Evolutionary conservation across 2,888 invertebrate genomes (phyloP), one percentile per base, ranked within the genome.

Genomic region (Harpalus rubripes): DNA sequence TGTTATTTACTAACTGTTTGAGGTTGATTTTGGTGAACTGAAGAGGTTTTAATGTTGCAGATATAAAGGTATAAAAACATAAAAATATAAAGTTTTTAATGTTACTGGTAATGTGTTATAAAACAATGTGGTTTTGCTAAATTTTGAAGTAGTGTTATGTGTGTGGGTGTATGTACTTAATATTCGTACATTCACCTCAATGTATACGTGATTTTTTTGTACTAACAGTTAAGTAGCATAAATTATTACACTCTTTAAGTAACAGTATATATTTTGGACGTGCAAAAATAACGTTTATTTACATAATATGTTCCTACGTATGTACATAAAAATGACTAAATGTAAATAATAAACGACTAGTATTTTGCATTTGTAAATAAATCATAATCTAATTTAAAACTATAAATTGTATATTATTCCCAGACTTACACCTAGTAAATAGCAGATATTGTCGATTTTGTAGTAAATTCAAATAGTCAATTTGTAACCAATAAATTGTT

Each of bases 121-220:
- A 44, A 44, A 44, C 10, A 12, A 52, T 12, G 8, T 10, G 7
- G 10, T 10, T 44, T 10, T 52, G 44, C 44, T 52, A 52, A 8
- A 52, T 52, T 52, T 52, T 8, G 44, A 52, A 52, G 32, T 52
- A 12, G 44, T 52, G 8, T 52, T 12, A 12, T 52, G 10, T 52
- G 12, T 8, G 44, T 10, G 12, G 44, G 12, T 32, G 32, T 12
- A 52, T 52, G 44, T 52, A 52, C 44, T 52, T 52, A 26, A 63
- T 63, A 63, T 63, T 63, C 63, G 63, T 63, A 22, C 63, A 12
- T 61, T 61, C 15, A 61, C 59, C 59, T 63, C 10, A 63, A 63
- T 32, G 26, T 61, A 10, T 61, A 12, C 12, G 8, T 52, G 44
- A 12, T 52, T 12, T 52, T 52, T 52, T 52, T 52, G 44, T 52